Percentiles rank a stretch among this genome's conserved stretches.
Evolutionary conservation across 2,113 vertebrate genomes (phyloP).

Genomic region (Piaya cayana): DNA sequence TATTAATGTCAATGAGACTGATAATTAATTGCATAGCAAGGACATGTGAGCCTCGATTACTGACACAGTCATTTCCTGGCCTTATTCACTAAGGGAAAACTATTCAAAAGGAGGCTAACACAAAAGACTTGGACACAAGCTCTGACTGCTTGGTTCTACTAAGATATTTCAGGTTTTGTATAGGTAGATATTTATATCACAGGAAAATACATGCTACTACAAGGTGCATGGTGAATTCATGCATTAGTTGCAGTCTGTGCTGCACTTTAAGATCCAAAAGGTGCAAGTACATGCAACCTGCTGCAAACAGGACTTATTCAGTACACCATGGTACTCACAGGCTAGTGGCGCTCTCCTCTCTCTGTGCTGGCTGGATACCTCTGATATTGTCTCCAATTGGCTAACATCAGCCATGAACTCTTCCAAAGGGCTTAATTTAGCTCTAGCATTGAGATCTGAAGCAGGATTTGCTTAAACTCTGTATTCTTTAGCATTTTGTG

Average conservation of each 20-base stretch:
- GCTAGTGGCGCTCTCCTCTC: background rate
- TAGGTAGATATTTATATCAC: background rate
- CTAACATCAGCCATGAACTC: background rate
- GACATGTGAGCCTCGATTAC: background rate
- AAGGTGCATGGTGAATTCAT: background rate
- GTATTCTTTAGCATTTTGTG: background rate
- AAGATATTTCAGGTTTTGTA: background rate
- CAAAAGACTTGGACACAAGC: background rate
- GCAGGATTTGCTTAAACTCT: background rate
- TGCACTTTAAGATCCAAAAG: background rate
- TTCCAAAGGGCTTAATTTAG: constrained; percentile 26
- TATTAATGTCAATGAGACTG: background rate
- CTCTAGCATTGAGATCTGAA: background rate
- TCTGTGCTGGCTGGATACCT: background rate
- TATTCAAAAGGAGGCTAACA: background rate
- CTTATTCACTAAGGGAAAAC: background rate
- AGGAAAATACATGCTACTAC: background rate
- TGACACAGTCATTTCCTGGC: background rate
- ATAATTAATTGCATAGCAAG: background rate
- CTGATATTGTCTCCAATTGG: background rate
- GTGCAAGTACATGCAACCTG: background rate
- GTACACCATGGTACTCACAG: rapidly evolving
- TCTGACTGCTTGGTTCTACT: background rate
- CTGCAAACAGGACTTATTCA: background rate
- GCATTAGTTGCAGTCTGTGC: background rate